Evolutionary conservation across 2,797 vertebrate genomes (phyloP), one percentile per base, ranked within the genome.

Genomic region (Tamandua tetradactyla): DNA sequence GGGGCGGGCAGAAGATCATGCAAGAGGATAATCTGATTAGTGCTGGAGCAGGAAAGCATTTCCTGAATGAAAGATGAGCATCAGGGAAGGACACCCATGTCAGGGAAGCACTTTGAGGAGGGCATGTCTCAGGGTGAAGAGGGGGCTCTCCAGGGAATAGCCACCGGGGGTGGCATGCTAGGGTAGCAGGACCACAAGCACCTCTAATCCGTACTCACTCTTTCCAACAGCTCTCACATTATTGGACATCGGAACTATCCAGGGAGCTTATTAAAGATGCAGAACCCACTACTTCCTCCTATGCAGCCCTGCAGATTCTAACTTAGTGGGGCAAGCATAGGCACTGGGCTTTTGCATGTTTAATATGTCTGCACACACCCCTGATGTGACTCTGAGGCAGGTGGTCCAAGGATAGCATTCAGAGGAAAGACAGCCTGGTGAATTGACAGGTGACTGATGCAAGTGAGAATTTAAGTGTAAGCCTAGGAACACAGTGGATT

Each of bases 21-120:
- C n/a, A 95, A 96, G 86, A 89, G 30, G 42, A 57, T 94, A 91
- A 96, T 94, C 61, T 2, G 37, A 95, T 96, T 94, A 94, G 84
- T 32, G 6, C n/a, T 5, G 1, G 47, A 69, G 68, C 75, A 84
- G 75, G 47, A 92, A 66, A 71, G 71, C 20, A 4, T 79, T 96
- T 94, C 47, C 55, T 72, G 61, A 82, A 52, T n/a, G 61, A 96
- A 84, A 89, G 62, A 89, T 62, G 72, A 93, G 25, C 57, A 64
- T 52, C 61, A 84, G n/a, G 52, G 76, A 76, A 89, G 84, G 89
- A 83, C 0, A 23, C 18, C 57, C 17, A 10, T 44, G 59, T 64
- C 9, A 32, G 52, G n/a, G 32, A 72, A 89, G 18, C 17, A 59
- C 72, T 74, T 35, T 12, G 55, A 49, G 61, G 76, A 55, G 62